These are phyloP conservation scores for Eonycteris spelaea DNA, from an alignment of 2,113 vertebrate species.

Conservation along the genomic window DNA sequence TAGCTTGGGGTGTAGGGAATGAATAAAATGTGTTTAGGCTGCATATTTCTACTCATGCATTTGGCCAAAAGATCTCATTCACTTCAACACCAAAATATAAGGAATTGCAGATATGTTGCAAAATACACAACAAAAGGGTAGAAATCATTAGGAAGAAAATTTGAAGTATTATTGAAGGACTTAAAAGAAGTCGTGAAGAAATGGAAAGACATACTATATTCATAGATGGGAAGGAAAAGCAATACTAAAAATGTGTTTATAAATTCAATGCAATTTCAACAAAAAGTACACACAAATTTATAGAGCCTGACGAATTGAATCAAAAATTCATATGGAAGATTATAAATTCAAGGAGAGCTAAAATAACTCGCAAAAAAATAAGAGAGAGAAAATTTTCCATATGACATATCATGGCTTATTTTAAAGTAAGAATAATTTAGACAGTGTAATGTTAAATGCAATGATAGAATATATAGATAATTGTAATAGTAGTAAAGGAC, in stretches of 20 bases:
- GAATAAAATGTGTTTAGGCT: background rate
- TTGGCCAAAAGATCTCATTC: background rate
- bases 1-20: background rate
- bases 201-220: background rate
- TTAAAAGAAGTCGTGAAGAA: background rate
- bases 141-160: background rate
- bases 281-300: background rate
- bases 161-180: background rate
- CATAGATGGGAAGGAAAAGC: background rate
- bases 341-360: background rate
- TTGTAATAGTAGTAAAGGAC: background rate
- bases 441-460: background rate
- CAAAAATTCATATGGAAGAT: background rate
- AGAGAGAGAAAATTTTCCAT: background rate
- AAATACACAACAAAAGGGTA: background rate
- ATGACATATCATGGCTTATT: background rate
- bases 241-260: background rate
- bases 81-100: background rate
- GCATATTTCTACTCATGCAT: background rate
- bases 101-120: background rate
- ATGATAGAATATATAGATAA: background rate
- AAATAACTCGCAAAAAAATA: background rate
- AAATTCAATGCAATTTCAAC: background rate
- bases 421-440: conserved; percentile 50
- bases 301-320: background rate